Evolutionary conservation across 2,113 vertebrate species (phyloP).

Genomic region (Tursiops truncatus): DNA sequence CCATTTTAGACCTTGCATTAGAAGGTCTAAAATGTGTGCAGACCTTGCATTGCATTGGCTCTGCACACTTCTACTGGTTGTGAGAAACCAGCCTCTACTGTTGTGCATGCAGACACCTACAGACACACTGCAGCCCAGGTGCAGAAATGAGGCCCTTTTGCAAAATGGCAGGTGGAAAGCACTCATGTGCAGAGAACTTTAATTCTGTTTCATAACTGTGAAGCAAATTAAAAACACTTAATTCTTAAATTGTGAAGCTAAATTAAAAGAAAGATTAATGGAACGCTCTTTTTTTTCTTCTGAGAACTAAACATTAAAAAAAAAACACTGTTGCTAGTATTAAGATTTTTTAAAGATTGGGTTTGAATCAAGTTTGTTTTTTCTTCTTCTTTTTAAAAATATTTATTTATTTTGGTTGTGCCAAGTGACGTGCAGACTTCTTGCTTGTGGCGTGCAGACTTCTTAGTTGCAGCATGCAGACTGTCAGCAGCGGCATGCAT

Average conservation of each 20-base stretch:
- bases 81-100: not conserved
- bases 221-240: not conserved
- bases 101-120: too few species aligned
- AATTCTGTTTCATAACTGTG: not conserved
- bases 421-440: too few species aligned
- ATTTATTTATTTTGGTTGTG: too few species aligned
- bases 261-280: not conserved
- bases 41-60: not conserved
- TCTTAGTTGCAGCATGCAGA: too few species aligned
- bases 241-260: not conserved
- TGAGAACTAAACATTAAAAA: not conserved
- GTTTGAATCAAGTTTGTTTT: not conserved
- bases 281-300: not conserved
- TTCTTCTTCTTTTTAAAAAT: not conserved
- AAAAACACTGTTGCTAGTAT: not conserved
- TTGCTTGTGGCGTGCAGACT: too few species aligned
- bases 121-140: rapidly evolving
- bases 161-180: not conserved
- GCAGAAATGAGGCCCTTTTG: not conserved
- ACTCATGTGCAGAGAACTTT: not conserved
- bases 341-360: not conserved
- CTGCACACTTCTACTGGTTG: not conserved
- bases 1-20: not conserved
- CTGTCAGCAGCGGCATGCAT: too few species aligned
- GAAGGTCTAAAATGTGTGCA: not conserved